Evolutionary conservation across 2,113 vertebrate species (phyloP).

Genomic region (Rhineura floridana): DNA sequence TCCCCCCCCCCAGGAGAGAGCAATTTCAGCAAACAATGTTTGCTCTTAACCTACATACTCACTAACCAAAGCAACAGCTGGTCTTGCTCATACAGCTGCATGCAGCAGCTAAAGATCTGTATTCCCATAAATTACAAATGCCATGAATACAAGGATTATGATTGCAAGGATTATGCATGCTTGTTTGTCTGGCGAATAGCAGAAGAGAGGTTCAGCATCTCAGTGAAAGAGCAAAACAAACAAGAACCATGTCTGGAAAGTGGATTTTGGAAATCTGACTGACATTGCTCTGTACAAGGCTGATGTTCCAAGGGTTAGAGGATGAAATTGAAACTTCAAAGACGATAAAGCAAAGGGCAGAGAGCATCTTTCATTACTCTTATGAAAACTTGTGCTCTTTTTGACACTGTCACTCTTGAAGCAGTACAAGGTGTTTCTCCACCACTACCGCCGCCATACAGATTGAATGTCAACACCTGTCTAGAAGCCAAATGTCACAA

Average conservation of each 20-base stretch:
- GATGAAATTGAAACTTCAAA: slow-evolving; percentile 26
- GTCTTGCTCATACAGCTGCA: neutral
- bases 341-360: slow-evolving; percentile 20
- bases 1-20: neutral
- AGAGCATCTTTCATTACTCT: slow-evolving; percentile 5
- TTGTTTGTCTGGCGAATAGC: neutral
- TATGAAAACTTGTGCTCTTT: slow-evolving; percentile 3
- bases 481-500: neutral
- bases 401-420: slow-evolving; percentile 19
- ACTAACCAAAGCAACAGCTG: neutral
- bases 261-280: neutral
- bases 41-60: neutral
- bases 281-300: neutral
- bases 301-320: neutral
- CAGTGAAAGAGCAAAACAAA: slow-evolving; percentile 5
- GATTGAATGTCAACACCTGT: slow-evolving; percentile 18
- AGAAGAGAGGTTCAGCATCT: neutral
- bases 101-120: neutral
- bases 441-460: neutral
- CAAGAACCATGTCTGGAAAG: neutral
- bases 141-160: too few species aligned
- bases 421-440: neutral
- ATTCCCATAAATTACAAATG: neutral
- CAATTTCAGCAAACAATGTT: neutral
- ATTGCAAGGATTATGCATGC: neutral